phyloP scores from a whole-genome alignment of 2,113 vertebrate genomes.

The Microtus oregoni region DNA sequence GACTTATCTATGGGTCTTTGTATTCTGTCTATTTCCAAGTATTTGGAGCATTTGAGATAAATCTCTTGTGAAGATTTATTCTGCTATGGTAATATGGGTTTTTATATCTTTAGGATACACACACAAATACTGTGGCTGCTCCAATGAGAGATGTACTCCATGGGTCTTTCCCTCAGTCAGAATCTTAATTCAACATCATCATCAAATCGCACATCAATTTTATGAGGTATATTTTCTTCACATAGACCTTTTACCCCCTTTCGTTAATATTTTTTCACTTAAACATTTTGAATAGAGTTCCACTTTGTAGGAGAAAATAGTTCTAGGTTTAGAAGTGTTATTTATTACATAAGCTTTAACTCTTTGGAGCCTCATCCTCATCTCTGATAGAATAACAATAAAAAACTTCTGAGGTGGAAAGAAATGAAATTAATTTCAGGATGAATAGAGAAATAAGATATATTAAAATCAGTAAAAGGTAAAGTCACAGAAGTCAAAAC shows the following conservation, averaged over 20 bases:
- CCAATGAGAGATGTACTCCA: neutral
- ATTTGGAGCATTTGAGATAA: neutral
- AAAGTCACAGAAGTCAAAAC: neutral
- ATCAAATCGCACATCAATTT: neutral
- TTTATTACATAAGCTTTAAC: neutral
- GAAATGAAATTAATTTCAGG: slow-evolving; percentile 17
- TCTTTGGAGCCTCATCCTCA: neutral
- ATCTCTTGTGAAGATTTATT: neutral
- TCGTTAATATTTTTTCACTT: neutral
- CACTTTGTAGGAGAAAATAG: neutral
- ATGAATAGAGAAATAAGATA: neutral
- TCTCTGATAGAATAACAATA: neutral
- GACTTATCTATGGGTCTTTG: neutral
- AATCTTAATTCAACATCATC: neutral
- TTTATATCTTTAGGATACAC: neutral
- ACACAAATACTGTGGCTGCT: neutral
- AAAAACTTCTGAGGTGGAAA: neutral
- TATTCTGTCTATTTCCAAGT: neutral
- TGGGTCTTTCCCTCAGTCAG: neutral
- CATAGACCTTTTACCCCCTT: neutral
- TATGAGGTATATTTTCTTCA: neutral
- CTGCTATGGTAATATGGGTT: neutral
- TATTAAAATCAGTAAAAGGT: neutral
- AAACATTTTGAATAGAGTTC: neutral
- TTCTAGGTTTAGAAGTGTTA: neutral